These are phyloP conservation scores for Urosaurus nigricauda DNA, from an alignment of 2,797 vertebrate genomes.

Conservation along the genomic window DNA sequence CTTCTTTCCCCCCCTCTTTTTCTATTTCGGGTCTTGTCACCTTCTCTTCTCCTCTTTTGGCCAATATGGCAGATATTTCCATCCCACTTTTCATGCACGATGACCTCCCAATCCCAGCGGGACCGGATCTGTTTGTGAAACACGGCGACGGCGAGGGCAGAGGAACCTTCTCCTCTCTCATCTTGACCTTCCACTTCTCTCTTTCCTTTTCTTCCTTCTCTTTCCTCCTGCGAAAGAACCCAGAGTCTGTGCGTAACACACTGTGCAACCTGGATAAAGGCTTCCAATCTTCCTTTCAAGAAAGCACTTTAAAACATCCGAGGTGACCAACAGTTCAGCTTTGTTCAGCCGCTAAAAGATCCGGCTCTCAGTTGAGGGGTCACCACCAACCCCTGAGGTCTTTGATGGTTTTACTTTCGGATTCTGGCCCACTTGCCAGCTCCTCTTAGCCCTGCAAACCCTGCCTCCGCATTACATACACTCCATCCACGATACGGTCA, in stretches of 20 bases:
- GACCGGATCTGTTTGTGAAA: background rate
- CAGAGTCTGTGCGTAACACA: background rate
- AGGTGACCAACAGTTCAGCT: constrained; percentile 17
- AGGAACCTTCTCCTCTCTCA: background rate
- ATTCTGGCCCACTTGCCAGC: background rate
- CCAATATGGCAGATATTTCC: background rate
- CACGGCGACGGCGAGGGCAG: too few species aligned
- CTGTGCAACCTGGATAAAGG: constrained; percentile 13
- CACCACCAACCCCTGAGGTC: background rate
- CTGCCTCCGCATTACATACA: background rate
- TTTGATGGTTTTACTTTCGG: constrained; percentile 18
- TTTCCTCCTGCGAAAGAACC: constrained; percentile 17
- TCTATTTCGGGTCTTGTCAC: background rate
- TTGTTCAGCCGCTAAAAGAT: constrained; percentile 11
- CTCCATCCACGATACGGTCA: too few species aligned
- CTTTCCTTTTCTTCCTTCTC: background rate
- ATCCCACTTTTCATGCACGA: background rate
- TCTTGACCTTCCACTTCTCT: background rate
- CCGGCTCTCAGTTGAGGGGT: background rate
- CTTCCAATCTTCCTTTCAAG: constrained; percentile 13
- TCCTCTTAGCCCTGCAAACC: background rate
- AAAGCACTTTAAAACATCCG: background rate
- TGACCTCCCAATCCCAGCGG: background rate
- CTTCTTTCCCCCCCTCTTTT: too few species aligned
- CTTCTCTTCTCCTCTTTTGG: background rate